phyloP scores from a whole-genome alignment of 2,113 vertebrate genomes.

The Tupaia chinensis region DNA sequence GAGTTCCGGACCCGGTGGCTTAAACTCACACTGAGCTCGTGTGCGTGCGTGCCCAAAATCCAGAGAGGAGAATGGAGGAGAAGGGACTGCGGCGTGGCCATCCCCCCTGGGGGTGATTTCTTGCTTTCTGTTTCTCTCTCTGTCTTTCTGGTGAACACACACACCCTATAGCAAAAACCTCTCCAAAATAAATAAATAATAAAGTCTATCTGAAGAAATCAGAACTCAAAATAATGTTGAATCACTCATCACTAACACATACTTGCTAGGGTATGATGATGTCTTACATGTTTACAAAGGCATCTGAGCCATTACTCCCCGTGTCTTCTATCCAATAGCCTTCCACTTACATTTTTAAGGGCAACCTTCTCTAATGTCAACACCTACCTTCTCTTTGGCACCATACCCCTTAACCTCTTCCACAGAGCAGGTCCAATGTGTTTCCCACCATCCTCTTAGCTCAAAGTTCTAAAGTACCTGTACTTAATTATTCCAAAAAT shows the following conservation, averaged over 20 bases:
- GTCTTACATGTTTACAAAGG: not conserved
- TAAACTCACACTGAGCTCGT: too few species aligned
- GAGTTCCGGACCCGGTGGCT: too few species aligned
- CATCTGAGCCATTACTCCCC: not conserved
- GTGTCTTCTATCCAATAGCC: not conserved
- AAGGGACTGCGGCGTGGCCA: too few species aligned
- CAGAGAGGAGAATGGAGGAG: too few species aligned
- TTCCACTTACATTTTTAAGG: not conserved
- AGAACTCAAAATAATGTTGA: not conserved
- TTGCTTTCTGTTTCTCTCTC: too few species aligned
- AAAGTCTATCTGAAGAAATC: not conserved
- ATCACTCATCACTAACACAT: too few species aligned
- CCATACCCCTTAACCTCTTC: not conserved
- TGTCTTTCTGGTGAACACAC: too few species aligned
- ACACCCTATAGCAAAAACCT: too few species aligned
- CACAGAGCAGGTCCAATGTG: not conserved
- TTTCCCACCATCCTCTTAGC: not conserved
- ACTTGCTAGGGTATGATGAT: not conserved
- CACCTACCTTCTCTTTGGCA: not conserved
- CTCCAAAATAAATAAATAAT: too few species aligned
- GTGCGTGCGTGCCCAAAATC: too few species aligned
- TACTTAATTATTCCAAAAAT: not conserved
- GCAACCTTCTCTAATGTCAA: not conserved
- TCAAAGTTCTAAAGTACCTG: not conserved
- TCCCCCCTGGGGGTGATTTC: too few species aligned